Conservation (phyloP, 2,888 invertebrate genomes). For the Volucella inflata region DNA sequence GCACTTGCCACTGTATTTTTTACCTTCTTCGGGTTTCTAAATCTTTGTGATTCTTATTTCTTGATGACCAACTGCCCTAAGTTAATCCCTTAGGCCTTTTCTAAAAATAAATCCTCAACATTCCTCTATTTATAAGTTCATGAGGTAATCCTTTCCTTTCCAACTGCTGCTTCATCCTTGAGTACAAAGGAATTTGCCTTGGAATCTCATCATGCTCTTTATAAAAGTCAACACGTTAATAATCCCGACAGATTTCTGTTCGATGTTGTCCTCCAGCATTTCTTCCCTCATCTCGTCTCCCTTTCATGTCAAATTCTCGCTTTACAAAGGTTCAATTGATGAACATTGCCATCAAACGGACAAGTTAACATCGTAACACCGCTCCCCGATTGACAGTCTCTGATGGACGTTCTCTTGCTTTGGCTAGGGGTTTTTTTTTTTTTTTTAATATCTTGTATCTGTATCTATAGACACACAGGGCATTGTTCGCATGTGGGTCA, state of each 20-base stretch:
- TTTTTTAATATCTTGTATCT: background rate
- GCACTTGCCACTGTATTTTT: no score
- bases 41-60: no score
- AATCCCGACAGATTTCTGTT: slow-evolving; percentile 65
- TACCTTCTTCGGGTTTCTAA: no score
- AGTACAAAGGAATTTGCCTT: slow-evolving; percentile 35
- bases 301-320: slow-evolving; percentile 11
- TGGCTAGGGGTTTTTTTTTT: no score
- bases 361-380: slow-evolving; percentile 3
- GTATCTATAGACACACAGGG: slow-evolving; percentile 41
- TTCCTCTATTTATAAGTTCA: slow-evolving; percentile 25
- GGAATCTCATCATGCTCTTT: slow-evolving; percentile 48
- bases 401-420: slow-evolving; percentile 11
- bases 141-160: slow-evolving; percentile 12
- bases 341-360: slow-evolving; percentile 42
- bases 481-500: slow-evolving; percentile 73
- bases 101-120: slow-evolving; percentile 3
- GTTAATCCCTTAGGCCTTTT: background rate
- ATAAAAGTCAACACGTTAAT: slow-evolving; percentile 61
- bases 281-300: background rate
- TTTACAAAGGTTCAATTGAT: slow-evolving; percentile 51
- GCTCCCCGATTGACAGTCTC: slow-evolving; percentile 32
- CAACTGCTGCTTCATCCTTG: slow-evolving; percentile 19
- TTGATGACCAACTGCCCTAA: no score
- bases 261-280: slow-evolving; percentile 1